Base-by-base conservation (phyloP, 2,888 invertebrate species). In the Hesperia comma region DNA sequence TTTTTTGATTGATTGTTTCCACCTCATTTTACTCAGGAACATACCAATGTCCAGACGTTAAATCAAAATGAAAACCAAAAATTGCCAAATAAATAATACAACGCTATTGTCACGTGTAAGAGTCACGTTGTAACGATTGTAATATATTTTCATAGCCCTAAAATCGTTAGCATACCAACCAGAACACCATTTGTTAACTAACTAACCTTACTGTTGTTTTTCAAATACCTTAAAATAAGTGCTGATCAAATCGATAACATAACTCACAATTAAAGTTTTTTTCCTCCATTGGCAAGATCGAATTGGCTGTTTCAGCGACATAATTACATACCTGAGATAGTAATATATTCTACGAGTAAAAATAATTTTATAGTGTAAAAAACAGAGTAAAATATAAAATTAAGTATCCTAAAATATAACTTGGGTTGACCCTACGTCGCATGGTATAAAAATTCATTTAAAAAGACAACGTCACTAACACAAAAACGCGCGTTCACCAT, bases 1-100 rank as follows among this genome's bases (percentile, higher is more conserved):
- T 70, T 71, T 68, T 55, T 56, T 71, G 73, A 74, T 76, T 55
- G 71, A 75, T 75, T 37, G 63, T 62, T 21, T 60, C 37, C 61
- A 70, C 61, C 69, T 63, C 15, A 57, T 61, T 55, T 37, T n/a
- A 17, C 17, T 19, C 49, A 15, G 43, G 32, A 32, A 54, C 54
- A 15, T 54, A 12, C 49, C 26, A n/a, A 14, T 33, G 54, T 17
- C 49, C 46, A 60, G 43, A 15, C 33, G 10, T 6, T 33, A 54
- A 15, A 6, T 32, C 6, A 49, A 26, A 12, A 7, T 5, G 19
- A 15, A n/a, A 26, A 3, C 15, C 15, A 43, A 43, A 46, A 32
- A 46, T 17, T 26, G 6, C 43, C n/a, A 54, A 15, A 54, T n/a
- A 26, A 26, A 32, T 43, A 60, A 43, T 33, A 26, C 6, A 26